A percentile compares a stretch with the other conserved stretches of the same genome.
These are phyloP conservation scores for Bembecia ichneumoniformis DNA, from an alignment of 2,888 invertebrate genomes.

Conservation along the genomic window DNA sequence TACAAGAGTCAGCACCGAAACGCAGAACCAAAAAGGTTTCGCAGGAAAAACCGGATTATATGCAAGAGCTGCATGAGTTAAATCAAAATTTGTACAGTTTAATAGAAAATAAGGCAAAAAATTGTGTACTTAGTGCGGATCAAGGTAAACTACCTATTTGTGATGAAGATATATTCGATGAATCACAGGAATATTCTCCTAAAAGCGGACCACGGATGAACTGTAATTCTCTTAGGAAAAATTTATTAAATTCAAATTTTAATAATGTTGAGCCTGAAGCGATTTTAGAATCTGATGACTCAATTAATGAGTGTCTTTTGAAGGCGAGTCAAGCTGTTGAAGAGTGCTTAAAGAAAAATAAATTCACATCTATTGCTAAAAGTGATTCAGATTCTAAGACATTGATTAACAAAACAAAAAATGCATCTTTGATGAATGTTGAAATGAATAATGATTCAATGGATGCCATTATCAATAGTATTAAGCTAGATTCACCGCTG, in stretches of 20 bases:
- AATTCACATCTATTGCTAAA: slow-evolving; percentile 25
- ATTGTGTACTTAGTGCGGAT: slow-evolving; percentile 19
- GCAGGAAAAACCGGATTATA: slow-evolving; percentile 48
- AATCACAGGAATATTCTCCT: slow-evolving; percentile 45
- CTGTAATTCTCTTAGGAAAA: slow-evolving; percentile 47
- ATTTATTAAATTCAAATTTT: slow-evolving; percentile 59
- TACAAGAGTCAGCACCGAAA: slow-evolving; percentile 43
- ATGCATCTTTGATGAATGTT: slow-evolving; percentile 20
- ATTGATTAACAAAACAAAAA: slow-evolving; percentile 13
- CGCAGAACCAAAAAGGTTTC: slow-evolving; percentile 33
- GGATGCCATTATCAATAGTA: slow-evolving; percentile 50
- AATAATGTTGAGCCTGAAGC: slow-evolving; percentile 44
- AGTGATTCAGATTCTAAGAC: neutral
- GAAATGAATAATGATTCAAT: slow-evolving; percentile 53
- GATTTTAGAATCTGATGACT: slow-evolving; percentile 63
- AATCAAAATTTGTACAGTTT: slow-evolving; percentile 56
- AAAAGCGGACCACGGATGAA: slow-evolving; percentile 39
- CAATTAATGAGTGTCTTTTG: slow-evolving; percentile 63
- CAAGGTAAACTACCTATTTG: slow-evolving; percentile 39
- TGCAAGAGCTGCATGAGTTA: slow-evolving; percentile 55
- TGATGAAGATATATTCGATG: slow-evolving; percentile 56
- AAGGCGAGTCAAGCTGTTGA: slow-evolving; percentile 64
- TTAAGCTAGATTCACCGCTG: slow-evolving; percentile 47
- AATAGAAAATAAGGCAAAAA: slow-evolving; percentile 33
- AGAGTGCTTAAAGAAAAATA: slow-evolving; percentile 38